Evolutionary conservation across 2,888 invertebrate species (phyloP).

Genomic region (Nebria salina): DNA sequence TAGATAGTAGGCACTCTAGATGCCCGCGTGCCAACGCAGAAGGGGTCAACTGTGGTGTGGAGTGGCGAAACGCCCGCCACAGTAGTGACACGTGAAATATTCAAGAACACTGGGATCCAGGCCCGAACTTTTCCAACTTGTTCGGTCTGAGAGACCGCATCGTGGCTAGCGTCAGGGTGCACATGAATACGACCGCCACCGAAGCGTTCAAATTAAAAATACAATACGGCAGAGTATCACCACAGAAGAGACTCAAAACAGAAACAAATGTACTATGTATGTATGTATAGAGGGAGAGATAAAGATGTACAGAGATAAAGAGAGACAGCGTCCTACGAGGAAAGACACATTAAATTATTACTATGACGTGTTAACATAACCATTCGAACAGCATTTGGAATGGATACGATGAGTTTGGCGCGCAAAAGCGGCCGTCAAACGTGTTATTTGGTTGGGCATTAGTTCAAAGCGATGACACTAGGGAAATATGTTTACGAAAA

Average conservation of each 20-base stretch:
- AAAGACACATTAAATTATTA: conserved; percentile 28
- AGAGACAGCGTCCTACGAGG: neutral
- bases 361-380: conserved; percentile 38
- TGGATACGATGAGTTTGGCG: conserved; percentile 11
- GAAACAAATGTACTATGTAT: neutral
- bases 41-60: neutral
- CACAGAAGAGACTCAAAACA: neutral
- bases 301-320: neutral
- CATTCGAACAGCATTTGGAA: conserved; percentile 35
- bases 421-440: conserved; percentile 4
- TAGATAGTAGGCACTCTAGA: neutral
- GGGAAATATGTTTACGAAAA: conserved; percentile 62
- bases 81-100: conserved; percentile 18
- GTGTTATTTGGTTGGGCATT: conserved; percentile 52
- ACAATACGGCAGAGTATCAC: neutral
- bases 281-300: neutral
- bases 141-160: conserved; percentile 7
- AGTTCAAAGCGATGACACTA: conserved; percentile 61
- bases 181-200: neutral
- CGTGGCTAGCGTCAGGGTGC: neutral
- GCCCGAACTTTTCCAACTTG: neutral
- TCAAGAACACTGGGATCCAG: conserved; percentile 5
- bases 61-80: neutral
- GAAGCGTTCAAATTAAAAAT: neutral
- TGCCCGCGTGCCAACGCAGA: neutral